Evolutionary conservation across 2,113 vertebrate species (phyloP), one percentile per base, ranked within the genome.

Genomic region (Dasyornis broadbenti): DNA sequence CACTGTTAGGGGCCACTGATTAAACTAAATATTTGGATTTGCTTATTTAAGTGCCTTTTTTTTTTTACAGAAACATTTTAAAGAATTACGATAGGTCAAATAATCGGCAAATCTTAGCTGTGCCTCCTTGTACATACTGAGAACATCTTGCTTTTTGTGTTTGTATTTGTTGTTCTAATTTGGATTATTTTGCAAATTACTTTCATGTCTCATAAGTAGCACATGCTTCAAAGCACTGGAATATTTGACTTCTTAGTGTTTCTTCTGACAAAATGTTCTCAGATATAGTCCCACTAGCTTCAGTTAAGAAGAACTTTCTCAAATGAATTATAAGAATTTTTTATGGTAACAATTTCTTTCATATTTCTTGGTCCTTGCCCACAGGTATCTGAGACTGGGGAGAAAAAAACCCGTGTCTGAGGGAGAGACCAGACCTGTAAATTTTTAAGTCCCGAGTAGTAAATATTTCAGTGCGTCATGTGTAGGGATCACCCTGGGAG

Each of bases 21-120:
- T 82, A 72, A 78, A 60, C 52, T 54, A 78, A 94, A 79, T 84
- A 82, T 44, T 94, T 92, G 64, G 14, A 59, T 91, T 91, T 94
- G n/a, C 72, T 89, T 90, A 69, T 83, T 16, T 28, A 40, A 79
- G 27, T 57, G 40, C 26, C 23, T 75, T 63, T 28, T 82, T 93
- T 30, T 75, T 88, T 93, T 49, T 33, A 24, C 7, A 35, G 61
- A 66, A 73, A 59, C 53, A 22, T 80, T 60, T 30, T 53, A 49
- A 65, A 80, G 85, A 80, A 47, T 54, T 19, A 37, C 45, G 77
- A 0, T 33, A 63, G 69, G 54, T 73, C 54, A 83, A 23, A 70
- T 71, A 60, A 63, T 77, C 42, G 69, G 50, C 33, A 66, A 50
- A 42, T 50, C 50, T 49, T 50, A 15, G 28, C 42, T 69, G 16